Base-by-base conservation (phyloP, 2,888 invertebrate genomes). In the Mythimna albipuncta region DNA sequence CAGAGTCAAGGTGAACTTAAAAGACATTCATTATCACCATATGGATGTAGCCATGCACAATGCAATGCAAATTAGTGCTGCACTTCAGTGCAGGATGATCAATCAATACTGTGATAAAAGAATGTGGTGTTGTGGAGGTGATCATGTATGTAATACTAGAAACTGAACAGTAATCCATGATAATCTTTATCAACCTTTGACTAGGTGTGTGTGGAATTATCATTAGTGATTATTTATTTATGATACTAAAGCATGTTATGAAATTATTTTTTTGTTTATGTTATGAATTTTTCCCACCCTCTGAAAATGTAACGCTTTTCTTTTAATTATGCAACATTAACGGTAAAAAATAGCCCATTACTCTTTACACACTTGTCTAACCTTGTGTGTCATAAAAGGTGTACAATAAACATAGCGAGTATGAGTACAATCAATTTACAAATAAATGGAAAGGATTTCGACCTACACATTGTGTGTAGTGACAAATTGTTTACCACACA, bases 1-100 rank as follows among this genome's bases (percentile, higher is more conserved):
- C 81, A 89, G 79, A 82, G 87, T 84, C 91, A 91, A 92, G 92
- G 92, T 88, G 82, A 87, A 69, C 63, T 76, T 70, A 69, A 78
- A 66, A 64, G 72, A 69, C 68, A 79, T 77, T 76, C 54, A 71
- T 71, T 79, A 77, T 72, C 70, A 63, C 32, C 64, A 75, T 69
- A 79, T 69, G 70, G 59, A 77, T 79, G 58, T 55, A 44, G 9
- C 44, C 67, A 72, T 65, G 58, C 55, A 69, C 50, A 75, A 72
- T 78, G 62, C 66, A 69, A 52, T 85, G 74, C 38, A 68, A 75
- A 69, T 68, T 57, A 64, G 13, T 72, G 26, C 61, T 82, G 73
- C 67, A 82, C 38, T 79, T 70, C 16, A 54, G 13, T 68, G n/a
- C 65, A 74, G 57, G 47, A 50, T 69, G 4, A 64, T 47, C 13